A percentile compares a stretch with the other conserved stretches of the same genome.
phyloP scores from a whole-genome alignment of 2,797 vertebrate species.

The Calcarius lapponicus region DNA sequence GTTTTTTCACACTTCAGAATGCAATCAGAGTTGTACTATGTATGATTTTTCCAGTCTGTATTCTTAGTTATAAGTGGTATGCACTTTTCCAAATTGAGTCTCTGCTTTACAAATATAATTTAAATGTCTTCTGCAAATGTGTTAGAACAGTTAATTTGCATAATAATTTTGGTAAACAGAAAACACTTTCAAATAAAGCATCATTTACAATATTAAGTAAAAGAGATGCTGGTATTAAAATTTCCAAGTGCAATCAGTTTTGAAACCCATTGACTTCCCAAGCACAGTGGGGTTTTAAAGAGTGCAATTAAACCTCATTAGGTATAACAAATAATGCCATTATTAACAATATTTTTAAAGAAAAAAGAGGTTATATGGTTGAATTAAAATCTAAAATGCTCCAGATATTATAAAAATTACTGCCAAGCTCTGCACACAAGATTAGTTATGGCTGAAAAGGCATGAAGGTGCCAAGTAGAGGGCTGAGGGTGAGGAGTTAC shows the following conservation, averaged over 20 bases:
- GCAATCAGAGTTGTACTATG: not conserved
- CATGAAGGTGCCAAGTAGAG: not conserved
- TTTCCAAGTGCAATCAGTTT: not conserved
- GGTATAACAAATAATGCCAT: constrained; percentile 7
- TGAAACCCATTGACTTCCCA: not conserved
- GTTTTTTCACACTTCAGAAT: not conserved
- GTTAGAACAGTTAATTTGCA: constrained; percentile 7
- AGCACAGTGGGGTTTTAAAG: not conserved
- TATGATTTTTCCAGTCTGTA: not conserved
- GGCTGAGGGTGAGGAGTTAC: not conserved
- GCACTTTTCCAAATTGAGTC: not conserved
- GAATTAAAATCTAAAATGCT: not conserved
- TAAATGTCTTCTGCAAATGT: not conserved
- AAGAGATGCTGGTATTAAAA: constrained; percentile 2
- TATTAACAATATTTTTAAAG: not conserved
- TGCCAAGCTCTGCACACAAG: not conserved
- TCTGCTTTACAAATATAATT: constrained; percentile 21
- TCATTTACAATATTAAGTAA: not conserved
- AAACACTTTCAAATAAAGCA: constrained; percentile 10
- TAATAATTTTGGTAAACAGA: constrained; percentile 5
- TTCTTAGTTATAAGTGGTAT: not conserved
- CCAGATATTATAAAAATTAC: not conserved
- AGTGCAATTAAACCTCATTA: constrained; percentile 32
- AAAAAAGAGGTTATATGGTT: not conserved
- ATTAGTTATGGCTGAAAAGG: not conserved